A percentile compares a stretch with the other conserved stretches of the same genome.
These are phyloP conservation scores for Cathartes aura DNA, from an alignment of 2,113 vertebrate species.

Conservation along the genomic window DNA sequence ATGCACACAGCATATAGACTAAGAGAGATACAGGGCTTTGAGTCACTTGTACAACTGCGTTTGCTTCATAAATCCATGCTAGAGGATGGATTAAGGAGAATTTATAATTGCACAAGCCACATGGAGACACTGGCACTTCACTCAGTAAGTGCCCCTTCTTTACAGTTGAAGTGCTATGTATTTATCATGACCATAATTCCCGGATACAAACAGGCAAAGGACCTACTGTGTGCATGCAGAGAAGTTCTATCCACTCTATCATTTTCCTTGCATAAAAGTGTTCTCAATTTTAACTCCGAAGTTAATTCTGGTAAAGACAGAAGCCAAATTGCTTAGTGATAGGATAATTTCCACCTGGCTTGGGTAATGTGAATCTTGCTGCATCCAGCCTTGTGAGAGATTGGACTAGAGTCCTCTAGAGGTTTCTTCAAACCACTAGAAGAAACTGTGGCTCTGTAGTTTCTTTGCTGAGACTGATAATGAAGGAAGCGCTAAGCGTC, in stretches of 20 bases:
- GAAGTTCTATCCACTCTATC: background rate
- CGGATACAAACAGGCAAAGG: background rate
- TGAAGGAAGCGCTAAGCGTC: background rate
- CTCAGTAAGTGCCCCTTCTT: background rate
- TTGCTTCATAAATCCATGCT: background rate
- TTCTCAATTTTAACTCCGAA: background rate
- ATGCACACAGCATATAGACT: background rate
- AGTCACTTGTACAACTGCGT: background rate
- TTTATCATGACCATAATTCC: background rate
- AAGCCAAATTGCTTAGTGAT: background rate
- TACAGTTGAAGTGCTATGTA: background rate
- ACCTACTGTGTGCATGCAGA: background rate
- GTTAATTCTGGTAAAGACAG: background rate
- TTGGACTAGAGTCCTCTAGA: background rate
- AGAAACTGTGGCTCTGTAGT: background rate
- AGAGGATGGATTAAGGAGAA: background rate
- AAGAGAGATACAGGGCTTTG: background rate
- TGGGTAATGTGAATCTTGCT: background rate
- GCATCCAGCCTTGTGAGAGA: background rate
- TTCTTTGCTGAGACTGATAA: background rate
- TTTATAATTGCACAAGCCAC: background rate
- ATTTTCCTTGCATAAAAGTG: background rate
- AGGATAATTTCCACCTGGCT: background rate
- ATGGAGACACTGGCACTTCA: background rate
- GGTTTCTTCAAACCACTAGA: background rate